A percentile compares a stretch with the other conserved stretches of the same genome.
phyloP scores from a whole-genome alignment of 2,888 invertebrate genomes.

The Zygothrica quintamaculata region DNA sequence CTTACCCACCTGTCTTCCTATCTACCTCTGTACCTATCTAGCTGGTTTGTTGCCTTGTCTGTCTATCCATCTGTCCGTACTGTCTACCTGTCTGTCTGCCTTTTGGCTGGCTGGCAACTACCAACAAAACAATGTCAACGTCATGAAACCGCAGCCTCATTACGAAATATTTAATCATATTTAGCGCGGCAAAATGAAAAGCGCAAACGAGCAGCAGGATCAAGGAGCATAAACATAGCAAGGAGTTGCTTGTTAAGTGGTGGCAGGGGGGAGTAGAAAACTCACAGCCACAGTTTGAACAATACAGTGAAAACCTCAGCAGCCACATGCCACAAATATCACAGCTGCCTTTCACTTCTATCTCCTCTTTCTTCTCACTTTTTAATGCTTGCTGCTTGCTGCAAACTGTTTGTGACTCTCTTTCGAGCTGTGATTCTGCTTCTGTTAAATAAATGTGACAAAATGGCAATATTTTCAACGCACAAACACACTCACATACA shows the following conservation, averaged over 20 bases:
- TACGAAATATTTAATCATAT: constrained; percentile 79
- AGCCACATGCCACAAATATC: constrained; percentile 56
- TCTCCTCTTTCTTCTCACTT: background rate
- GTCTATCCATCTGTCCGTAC: background rate
- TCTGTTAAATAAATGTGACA: constrained; percentile 57
- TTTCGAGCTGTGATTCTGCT: background rate
- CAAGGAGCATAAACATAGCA: background rate
- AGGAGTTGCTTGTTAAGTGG: constrained; percentile 1
- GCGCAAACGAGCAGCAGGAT: constrained; percentile 22
- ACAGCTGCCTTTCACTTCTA: constrained; percentile 56
- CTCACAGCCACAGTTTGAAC: constrained; percentile 57
- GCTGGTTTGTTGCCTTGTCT: too few species aligned
- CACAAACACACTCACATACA: constrained; percentile 14
- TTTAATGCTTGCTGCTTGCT: too few species aligned
- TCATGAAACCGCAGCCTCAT: constrained; percentile 70
- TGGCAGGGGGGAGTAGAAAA: background rate
- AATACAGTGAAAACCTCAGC: constrained; percentile 67
- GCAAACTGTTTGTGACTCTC: too few species aligned
- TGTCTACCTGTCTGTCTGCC: background rate
- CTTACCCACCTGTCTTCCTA: constrained; percentile 8
- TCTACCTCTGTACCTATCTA: constrained; percentile 7
- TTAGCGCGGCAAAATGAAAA: constrained; percentile 57
- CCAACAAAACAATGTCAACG: constrained; percentile 45
- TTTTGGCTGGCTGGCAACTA: constrained; percentile 24
- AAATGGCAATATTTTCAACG: constrained; percentile 58